A percentile compares a stretch with the other conserved stretches of the same genome.
These are phyloP conservation scores for Recurvirostra avosetta DNA, from an alignment of 2,113 vertebrate species.

Conservation along the genomic window DNA sequence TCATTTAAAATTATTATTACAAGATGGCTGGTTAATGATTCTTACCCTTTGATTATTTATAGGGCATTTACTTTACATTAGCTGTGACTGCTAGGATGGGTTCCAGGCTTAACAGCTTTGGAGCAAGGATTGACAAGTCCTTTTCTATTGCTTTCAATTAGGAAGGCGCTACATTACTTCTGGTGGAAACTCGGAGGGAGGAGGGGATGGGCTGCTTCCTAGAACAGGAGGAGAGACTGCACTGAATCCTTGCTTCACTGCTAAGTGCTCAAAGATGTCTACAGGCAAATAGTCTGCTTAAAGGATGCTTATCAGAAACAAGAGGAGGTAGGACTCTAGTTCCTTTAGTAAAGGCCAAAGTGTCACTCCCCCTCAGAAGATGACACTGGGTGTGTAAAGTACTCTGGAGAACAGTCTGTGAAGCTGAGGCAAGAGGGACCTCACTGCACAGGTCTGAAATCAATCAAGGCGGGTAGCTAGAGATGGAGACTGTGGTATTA, in stretches of 20 bases:
- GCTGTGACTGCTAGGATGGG: neutral
- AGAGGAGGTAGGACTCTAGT: too few relatives aligned
- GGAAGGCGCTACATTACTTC: neutral
- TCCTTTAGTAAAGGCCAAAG: too few relatives aligned
- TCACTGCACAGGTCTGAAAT: neutral
- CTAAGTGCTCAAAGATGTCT: neutral
- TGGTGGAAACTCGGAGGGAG: neutral
- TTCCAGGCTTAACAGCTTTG: neutral
- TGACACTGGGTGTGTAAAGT: accelerated
- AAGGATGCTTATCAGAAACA: neutral
- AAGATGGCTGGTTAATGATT: slow-evolving; percentile 26
- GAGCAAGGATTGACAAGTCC: neutral
- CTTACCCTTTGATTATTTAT: slow-evolving; percentile 18
- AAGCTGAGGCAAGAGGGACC: neutral
- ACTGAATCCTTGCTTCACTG: neutral
- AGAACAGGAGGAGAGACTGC: too few relatives aligned
- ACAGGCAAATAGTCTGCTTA: neutral
- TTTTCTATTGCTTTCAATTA: neutral
- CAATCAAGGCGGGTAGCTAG: too few relatives aligned
- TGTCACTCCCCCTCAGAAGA: accelerated
- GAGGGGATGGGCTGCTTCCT: neutral
- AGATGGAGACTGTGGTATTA: neutral
- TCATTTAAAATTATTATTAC: neutral
- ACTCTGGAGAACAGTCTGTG: neutral
- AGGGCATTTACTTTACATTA: neutral